These are phyloP conservation scores for Pristionchus exspectatus DNA, from an alignment of 2,888 invertebrate species.

Conservation along the genomic window DNA sequence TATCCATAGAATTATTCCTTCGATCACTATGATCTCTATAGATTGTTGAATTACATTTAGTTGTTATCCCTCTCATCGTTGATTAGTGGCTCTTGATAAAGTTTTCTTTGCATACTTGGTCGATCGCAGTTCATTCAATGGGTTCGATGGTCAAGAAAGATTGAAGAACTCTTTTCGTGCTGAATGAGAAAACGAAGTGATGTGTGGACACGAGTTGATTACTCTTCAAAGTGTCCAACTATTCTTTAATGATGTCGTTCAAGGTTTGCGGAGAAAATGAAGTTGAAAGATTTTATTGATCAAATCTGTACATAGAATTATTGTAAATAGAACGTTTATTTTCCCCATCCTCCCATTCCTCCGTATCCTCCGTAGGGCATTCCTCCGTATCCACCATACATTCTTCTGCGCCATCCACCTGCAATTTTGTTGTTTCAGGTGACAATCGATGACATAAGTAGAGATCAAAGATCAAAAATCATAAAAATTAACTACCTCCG, in stretches of 20 bases:
- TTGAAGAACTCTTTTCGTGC: neutral
- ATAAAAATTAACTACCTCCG: neutral
- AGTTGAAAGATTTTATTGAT: neutral
- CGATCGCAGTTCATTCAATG: neutral
- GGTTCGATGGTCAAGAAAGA: neutral
- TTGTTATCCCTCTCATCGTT: neutral
- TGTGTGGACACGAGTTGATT: neutral
- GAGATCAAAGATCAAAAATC: neutral
- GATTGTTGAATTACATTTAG: constrained; percentile 28
- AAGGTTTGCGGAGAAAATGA: neutral
- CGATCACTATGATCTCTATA: neutral
- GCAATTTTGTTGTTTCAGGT: neutral
- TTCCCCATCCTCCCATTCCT: constrained; percentile 5
- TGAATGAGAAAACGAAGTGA: neutral
- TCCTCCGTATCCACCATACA: constrained; percentile 23
- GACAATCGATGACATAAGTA: neutral
- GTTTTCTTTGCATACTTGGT: neutral
- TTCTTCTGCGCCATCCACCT: neutral
- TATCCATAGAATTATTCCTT: neutral
- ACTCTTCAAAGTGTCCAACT: neutral
- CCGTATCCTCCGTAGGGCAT: neutral
- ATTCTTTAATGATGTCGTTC: neutral
- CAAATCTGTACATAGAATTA: neutral
- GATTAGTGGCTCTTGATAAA: constrained; percentile 27
- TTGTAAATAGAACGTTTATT: neutral